Evolutionary conservation across 2,888 invertebrate genomes (phyloP), one percentile per base, ranked within the genome.

Genomic region (Callosobruchus maculatus): DNA sequence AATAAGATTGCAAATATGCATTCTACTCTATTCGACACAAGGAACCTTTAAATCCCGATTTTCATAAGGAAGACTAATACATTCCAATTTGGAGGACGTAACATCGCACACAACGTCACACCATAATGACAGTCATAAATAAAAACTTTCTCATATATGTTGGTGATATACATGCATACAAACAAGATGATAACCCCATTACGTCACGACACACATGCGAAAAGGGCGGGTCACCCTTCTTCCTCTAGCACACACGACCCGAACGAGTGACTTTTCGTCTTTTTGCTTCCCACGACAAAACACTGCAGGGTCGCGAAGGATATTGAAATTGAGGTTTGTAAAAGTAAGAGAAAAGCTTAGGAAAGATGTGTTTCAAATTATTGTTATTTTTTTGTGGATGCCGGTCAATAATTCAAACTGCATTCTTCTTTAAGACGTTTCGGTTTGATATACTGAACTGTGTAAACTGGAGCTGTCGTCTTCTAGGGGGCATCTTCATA

Each of bases 181-280:
- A 83, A 83, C 83, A 83, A 80, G 81, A 77, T 82, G 82, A 81
- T 82, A 84, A 82, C 83, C 83, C 83, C 78, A 82, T 81, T 80
- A 82, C 79, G 78, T 13, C 49, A 49, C 49, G 49, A 18, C 49
- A 49, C 49, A 49, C 49, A 49, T 49, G 49, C 49, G 80, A 78
- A 77, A 81, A 81, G 83, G 83, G 81, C 20, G 7, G 4, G 18
- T 30, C 68, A 20, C 66, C 73, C 70, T 18, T 22, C 71, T 69
- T 71, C 74, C 70, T 73, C 26, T 71, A 49, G 13, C 49, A 49
- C 49, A 49, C 49, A 49, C 49, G 18, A 49, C 13, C 18, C 49
- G 49, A 49, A 1, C 7, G 7, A 13, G 13, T 49, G 49, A 49
- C 49, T 49, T 49, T 49, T 49, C 1, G 49, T 49, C 49, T 49